Evolutionary conservation across 2,888 invertebrate genomes (phyloP), one percentile per base, ranked within the genome.

Genomic region (Melitaea athalia): DNA sequence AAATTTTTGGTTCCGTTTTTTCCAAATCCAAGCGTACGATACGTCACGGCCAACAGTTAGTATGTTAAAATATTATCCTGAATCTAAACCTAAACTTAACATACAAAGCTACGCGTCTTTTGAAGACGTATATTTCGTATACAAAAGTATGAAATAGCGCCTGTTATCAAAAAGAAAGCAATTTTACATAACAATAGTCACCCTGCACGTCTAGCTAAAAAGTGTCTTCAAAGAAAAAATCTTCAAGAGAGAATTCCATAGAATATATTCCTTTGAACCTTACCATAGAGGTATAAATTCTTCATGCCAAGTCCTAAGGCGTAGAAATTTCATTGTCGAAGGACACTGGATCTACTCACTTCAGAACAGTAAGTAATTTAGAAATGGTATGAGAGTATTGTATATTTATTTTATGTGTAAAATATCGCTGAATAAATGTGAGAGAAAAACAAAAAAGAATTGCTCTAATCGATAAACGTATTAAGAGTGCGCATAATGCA

Each of bases 311-410:
- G 53, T 12, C 53, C 7, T 53, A 33, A 55, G 53, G 31, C 53
- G 31, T 12, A 52, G 45, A 59, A 43, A 65, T 65, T 45, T 59
- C 42, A 31, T 38, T 15, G 45, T 60, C 52, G n/a, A 60, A 60
- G 45, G 60, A 60, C 60, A 60, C 60, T 59, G 38, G 59, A 31
- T 65, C 60, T 3, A 53, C 14, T 33, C 14, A 33, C 12, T 14
- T 52, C 5, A 52, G 31, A 55, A 6, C 7, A 33, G 31, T 14
- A 11, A 50, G 53, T 53, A 14, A 33, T 14, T 7, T 31, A n/a
- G 53, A 33, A 55, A 7, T n/a, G 33, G 33, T 31, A 55, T 33
- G 11, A 24, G 11, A 12, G 12, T 14, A 11, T 4, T 43, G 43
- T 11, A 43, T 4, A 14, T 45, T 14, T 45, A 11, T 14, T 14